phyloP scores from a whole-genome alignment of 2,797 vertebrate species.

The Xiphorhynchus erythropygius region DNA sequence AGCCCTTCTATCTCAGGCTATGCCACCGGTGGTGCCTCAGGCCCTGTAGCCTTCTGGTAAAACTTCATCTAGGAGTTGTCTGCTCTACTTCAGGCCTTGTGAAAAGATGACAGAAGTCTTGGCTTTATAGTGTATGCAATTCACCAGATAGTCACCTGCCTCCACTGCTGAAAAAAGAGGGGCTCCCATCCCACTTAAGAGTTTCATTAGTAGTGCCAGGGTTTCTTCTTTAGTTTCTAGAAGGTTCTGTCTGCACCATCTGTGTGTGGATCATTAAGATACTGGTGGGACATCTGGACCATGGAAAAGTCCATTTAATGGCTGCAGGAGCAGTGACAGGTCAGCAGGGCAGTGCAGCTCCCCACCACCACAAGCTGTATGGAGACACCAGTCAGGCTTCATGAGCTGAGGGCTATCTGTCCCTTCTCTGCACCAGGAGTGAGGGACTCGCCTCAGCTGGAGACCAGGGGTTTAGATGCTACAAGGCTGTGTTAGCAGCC shows the following conservation, averaged over 20 bases:
- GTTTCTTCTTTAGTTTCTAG: not conserved
- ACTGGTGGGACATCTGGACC: not conserved
- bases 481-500: not conserved
- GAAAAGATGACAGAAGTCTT: not conserved
- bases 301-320: not conserved
- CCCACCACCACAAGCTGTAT: not conserved
- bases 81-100: not conserved
- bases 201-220: not conserved
- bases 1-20: not conserved
- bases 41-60: not conserved
- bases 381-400: not conserved
- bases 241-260: not conserved
- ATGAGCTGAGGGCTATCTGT: fast-evolving
- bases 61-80: not conserved
- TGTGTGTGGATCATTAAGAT: not conserved
- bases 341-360: not conserved
- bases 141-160: not conserved
- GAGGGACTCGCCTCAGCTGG: fast-evolving
- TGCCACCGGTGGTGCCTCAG: not conserved
- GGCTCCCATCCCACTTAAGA: not conserved
- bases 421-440: not conserved
- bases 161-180: not conserved
- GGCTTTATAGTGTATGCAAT: not conserved
- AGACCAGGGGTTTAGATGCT: not conserved
- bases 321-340: not conserved